These are phyloP conservation scores for Stenurella melanura DNA, from an alignment of 2,888 invertebrate species.

Conservation along the genomic window DNA sequence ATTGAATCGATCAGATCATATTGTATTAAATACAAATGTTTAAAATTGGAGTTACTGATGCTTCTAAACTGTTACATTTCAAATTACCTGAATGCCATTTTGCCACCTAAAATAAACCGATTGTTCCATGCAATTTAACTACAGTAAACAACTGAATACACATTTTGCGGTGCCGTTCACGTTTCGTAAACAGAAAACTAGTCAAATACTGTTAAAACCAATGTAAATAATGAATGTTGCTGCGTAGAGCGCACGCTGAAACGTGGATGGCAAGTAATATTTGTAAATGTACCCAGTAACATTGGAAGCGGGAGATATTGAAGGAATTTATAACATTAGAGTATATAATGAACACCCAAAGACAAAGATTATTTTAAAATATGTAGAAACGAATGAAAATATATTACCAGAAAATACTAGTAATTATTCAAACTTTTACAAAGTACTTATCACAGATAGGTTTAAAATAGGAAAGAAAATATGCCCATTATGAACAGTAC, in stretches of 20 bases:
- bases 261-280: not conserved
- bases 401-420: too few species aligned
- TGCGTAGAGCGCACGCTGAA: not conserved
- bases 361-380: too few species aligned
- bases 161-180: slow-evolving; percentile 23
- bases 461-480: too few species aligned
- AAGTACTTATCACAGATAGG: too few species aligned
- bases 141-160: not conserved
- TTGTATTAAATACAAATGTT: not conserved
- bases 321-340: not conserved
- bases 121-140: not conserved
- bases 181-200: slow-evolving; percentile 6
- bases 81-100: not conserved
- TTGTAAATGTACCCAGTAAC: not conserved
- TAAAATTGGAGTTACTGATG: not conserved
- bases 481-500: too few species aligned
- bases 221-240: slow-evolving; percentile 1
- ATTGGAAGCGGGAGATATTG: not conserved
- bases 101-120: slow-evolving; percentile 4
- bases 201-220: slow-evolving; percentile 24
- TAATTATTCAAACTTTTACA: too few species aligned
- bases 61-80: not conserved
- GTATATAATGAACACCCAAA: not conserved
- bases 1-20: not conserved
- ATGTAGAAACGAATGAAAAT: too few species aligned